Evolutionary conservation across 2,888 invertebrate species (phyloP).

Genomic region (Muschampia plurimacula): DNA sequence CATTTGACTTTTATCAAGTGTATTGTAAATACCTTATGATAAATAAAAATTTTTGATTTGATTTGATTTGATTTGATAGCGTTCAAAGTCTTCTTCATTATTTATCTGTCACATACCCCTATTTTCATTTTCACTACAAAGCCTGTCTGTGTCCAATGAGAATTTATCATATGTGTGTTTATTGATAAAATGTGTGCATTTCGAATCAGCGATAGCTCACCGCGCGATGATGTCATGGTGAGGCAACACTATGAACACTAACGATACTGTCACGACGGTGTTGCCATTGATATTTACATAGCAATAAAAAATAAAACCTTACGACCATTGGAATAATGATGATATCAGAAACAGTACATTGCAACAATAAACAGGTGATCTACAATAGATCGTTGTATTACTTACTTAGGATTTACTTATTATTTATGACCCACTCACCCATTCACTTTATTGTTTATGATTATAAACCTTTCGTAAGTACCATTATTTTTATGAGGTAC

Average conservation of each 20-base stretch:
- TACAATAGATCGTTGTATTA: conserved; percentile 27
- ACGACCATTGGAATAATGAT: conserved; percentile 24
- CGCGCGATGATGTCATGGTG: conserved; percentile 25
- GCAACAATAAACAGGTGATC: conserved; percentile 19
- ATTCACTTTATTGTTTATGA: not conserved
- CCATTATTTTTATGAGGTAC: not conserved
- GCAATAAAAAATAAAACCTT: conserved; percentile 19
- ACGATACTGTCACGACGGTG: conserved; percentile 23
- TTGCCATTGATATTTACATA: conserved; percentile 33
- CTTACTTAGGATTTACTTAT: conserved; percentile 13
- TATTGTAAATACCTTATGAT: too few relatives aligned
- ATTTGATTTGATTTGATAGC: too few relatives aligned
- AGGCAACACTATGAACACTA: conserved; percentile 24
- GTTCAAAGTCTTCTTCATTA: conserved; percentile 2
- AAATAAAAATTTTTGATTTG: too few relatives aligned
- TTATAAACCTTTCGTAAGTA: not conserved
- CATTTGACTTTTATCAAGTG: too few relatives aligned
- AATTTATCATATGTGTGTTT: conserved; percentile 15
- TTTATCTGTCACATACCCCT: not conserved
- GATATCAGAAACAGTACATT: conserved; percentile 24
- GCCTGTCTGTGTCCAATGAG: not conserved
- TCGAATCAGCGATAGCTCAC: conserved; percentile 15
- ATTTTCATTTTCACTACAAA: not conserved
- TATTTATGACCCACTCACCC: too few relatives aligned
- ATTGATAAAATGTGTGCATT: conserved; percentile 24